These are phyloP conservation scores for Lithophane semibrunnea DNA, from an alignment of 2,888 invertebrate species.

Conservation along the genomic window DNA sequence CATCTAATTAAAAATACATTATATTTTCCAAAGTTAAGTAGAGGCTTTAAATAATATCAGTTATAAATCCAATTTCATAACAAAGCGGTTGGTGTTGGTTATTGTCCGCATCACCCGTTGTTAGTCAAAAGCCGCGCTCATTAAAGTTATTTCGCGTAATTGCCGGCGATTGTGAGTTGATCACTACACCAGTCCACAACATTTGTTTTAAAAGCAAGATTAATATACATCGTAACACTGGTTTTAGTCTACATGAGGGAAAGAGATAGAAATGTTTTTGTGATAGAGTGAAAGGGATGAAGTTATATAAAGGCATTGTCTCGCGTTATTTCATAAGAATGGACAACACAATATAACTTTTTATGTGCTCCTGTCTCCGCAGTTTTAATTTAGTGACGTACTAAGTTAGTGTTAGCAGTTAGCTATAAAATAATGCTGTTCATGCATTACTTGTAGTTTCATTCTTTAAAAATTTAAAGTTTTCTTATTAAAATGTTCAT, in stretches of 20 bases:
- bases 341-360: conserved; percentile 49
- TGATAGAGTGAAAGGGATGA: conserved; percentile 20
- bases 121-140: conserved; percentile 56
- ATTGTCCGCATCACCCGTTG: conserved; percentile 43
- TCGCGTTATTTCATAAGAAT: conserved; percentile 52
- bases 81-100: conserved; percentile 25
- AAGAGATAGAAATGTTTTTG: conserved; percentile 20
- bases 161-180: conserved; percentile 57
- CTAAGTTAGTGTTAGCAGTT: conserved; percentile 17
- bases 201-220: conserved; percentile 66
- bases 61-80: conserved; percentile 19
- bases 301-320: conserved; percentile 33
- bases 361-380: conserved; percentile 35
- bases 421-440: conserved; percentile 5
- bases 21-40: neutral
- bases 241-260: conserved; percentile 17
- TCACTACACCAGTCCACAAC: conserved; percentile 59
- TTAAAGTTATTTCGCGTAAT: conserved; percentile 59
- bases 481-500: too few species aligned
- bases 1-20: too few species aligned
- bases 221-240: conserved; percentile 53
- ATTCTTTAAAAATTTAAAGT: conserved; percentile 1
- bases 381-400: conserved; percentile 46
- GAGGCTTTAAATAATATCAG: conserved; percentile 14
- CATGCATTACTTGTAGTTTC: conserved; percentile 11